A percentile compares a stretch with the other conserved stretches of the same genome.
phyloP scores from a whole-genome alignment of 2,113 vertebrate species.

The Pogonocichla stellata region DNA sequence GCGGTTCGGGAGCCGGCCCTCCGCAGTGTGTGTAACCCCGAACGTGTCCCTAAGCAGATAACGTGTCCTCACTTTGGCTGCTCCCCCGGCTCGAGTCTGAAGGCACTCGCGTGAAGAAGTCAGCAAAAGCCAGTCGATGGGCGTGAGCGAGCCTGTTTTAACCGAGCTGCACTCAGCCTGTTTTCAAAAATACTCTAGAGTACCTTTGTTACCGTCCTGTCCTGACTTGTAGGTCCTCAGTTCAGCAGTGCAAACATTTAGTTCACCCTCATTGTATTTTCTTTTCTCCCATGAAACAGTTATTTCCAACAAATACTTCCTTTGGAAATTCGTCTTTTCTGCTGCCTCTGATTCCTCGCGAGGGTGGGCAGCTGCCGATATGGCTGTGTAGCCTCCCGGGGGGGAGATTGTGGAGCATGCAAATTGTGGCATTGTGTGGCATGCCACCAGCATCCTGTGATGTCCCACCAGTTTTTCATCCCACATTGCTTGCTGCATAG shows the following conservation, averaged over 20 bases:
- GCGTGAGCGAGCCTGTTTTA: background rate
- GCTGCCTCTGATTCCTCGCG: background rate
- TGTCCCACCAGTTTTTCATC: background rate
- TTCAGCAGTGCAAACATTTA: background rate
- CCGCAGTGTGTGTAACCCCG: fast-evolving
- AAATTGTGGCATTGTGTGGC: background rate
- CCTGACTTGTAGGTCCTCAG: background rate
- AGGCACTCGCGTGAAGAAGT: background rate
- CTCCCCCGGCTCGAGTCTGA: background rate
- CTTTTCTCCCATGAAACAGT: background rate
- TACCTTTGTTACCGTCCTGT: background rate
- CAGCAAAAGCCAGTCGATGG: background rate
- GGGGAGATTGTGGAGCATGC: background rate
- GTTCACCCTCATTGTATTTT: background rate
- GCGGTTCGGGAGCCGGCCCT: background rate
- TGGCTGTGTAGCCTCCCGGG: background rate
- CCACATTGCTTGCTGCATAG: background rate
- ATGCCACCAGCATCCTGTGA: background rate
- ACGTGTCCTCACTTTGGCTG: background rate
- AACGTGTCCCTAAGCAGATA: background rate
- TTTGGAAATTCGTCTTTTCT: background rate
- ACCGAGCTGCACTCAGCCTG: background rate
- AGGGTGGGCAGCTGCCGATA: background rate
- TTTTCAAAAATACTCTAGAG: background rate
- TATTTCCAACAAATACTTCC: background rate